Conservation (phyloP, 2,113 vertebrate genomes). For the Misgurnus mizolepis region DNA sequence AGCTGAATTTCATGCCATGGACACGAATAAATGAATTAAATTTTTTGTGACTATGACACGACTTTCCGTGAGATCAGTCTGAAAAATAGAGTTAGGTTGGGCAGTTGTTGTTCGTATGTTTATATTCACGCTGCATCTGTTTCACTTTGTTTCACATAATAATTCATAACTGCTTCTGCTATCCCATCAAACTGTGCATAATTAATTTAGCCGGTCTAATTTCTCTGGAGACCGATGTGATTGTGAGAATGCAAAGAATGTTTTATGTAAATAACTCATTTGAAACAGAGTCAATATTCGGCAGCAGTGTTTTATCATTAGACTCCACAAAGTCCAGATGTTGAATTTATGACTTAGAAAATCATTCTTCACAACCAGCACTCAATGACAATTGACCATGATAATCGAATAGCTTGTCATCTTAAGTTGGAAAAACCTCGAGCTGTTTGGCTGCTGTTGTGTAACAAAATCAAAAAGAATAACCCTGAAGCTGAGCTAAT, state of each 20-base stretch:
- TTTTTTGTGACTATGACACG: no score
- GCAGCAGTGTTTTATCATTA: neutral
- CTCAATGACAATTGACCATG: neutral
- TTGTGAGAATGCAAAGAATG: slow-evolving; percentile 35
- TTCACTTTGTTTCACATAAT: slow-evolving; percentile 38
- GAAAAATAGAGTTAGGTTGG: neutral
- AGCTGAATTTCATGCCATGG: no score
- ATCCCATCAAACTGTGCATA: slow-evolving; percentile 37
- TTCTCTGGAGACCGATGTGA: slow-evolving; percentile 41
- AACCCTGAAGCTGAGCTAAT: neutral
- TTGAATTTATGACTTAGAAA: neutral
- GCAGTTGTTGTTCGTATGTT: neutral
- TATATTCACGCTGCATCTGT: slow-evolving; percentile 20
- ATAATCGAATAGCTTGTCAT: neutral
- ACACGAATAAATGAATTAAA: no score
- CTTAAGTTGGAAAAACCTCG: neutral
- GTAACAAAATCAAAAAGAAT: neutral
- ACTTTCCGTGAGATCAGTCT: no score
- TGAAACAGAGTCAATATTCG: neutral
- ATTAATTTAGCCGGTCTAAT: slow-evolving; percentile 51
- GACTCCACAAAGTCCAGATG: neutral
- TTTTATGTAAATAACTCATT: slow-evolving; percentile 38
- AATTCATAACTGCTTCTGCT: slow-evolving; percentile 38
- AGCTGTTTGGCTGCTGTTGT: neutral
- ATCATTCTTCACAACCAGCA: neutral